Conservation (phyloP, 1,140 invertebrate species). For the Grapholita molesta region DNA sequence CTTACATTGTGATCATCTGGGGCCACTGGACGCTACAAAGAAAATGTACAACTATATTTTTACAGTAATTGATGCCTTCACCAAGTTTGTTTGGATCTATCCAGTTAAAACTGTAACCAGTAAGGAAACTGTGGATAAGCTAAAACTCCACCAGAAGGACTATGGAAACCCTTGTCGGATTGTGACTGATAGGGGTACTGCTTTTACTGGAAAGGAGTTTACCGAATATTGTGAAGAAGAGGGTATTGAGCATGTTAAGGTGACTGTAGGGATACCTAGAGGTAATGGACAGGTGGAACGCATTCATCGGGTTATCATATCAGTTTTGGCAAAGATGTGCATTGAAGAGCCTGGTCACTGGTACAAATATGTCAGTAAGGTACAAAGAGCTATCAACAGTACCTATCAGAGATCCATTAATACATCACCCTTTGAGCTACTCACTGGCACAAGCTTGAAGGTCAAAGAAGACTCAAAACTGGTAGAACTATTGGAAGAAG, state of each 20-base stretch:
- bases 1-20: too few species aligned
- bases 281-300: conserved; percentile 42
- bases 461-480: background rate
- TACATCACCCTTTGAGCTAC: conserved; percentile 11
- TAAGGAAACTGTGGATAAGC: background rate
- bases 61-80: too few species aligned
- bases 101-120: conserved; percentile 38
- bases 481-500: background rate
- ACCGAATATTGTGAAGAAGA: conserved; percentile 18
- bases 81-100: conserved; percentile 45
- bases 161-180: conserved; percentile 29
- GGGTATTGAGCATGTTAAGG: conserved; percentile 24
- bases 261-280: conserved; percentile 37
- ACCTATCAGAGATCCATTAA: conserved; percentile 20
- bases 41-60: too few species aligned
- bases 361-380: conserved; percentile 20
- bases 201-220: conserved; percentile 9
- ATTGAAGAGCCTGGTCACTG: conserved; percentile 16
- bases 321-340: conserved; percentile 22
- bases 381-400: conserved; percentile 20
- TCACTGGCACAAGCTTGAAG: background rate
- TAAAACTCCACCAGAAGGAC: background rate
- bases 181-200: background rate
- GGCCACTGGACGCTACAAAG: too few species aligned
- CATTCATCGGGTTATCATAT: conserved; percentile 17